Base-by-base conservation (phyloP, 1,140 invertebrate species). In the Campoletis sonorensis region DNA sequence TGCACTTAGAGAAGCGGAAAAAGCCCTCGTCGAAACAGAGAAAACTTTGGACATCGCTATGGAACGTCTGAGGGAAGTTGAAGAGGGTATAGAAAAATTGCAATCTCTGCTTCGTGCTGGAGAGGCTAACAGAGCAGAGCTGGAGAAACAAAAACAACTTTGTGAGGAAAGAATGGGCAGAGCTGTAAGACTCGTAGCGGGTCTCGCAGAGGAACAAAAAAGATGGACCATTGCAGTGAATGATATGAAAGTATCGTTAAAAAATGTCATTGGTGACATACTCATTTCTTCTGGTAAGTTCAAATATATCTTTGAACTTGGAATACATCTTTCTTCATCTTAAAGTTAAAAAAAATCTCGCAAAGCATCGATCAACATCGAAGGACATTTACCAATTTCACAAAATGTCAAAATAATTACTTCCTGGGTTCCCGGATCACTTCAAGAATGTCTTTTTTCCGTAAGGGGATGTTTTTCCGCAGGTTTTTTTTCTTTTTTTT, bases 141-240 rank as follows among this genome's bases (percentile, higher is more conserved):
- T 97, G 81, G 96, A 97, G 88, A 93, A 93, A 54, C 95, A 96
- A 84, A 96, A 96, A 79, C 93, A 95, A 78, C 90, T 95, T 49
- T 98, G 97, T 87, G 93, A 96, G 51, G 95, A 95, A 45, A 94
- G 96, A 87, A 94, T 98, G 91, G 94, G 94, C 67, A 90, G 96
- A 79, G 97, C 97, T 0, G 94, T 96, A 71, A 94, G 96, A 82
- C 91, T 97, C 54, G 93, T 96, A 1, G 90, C 89, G 30, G 93
- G 93, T 0, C 82, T 94, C 4, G 91, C 92, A 0, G 92, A 93
- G 78, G 93, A 96, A 90, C 88, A 94, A 88, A 89, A 92, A 68
- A 92, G 93, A 54, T 97, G 96, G 96, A 94, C 94, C 1, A 84
- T 92, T 15, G 95, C 94, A 0, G 95, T 96, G 5, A 90, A 92